phyloP scores from a whole-genome alignment of 2,113 vertebrate genomes.

The Microtus oregoni region DNA sequence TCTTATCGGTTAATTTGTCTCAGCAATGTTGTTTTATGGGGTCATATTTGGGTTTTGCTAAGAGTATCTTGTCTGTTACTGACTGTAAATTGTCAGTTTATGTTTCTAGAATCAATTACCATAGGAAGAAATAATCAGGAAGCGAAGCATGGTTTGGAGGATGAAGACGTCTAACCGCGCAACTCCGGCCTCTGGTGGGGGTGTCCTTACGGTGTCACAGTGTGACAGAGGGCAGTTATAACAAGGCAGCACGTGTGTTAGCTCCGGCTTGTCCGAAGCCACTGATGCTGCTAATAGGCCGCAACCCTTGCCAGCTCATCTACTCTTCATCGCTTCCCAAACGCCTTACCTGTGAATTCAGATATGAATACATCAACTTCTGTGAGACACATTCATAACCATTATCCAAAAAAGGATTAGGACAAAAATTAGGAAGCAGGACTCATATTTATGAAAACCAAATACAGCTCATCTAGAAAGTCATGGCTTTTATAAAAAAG shows the following conservation, averaged over 20 bases:
- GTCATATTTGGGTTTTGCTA: background rate
- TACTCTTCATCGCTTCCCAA: background rate
- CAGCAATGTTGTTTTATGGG: background rate
- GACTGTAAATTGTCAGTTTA: background rate
- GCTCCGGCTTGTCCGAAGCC: background rate
- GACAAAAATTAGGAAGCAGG: background rate
- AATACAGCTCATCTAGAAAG: background rate
- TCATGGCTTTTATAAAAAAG: background rate
- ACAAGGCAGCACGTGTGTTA: background rate
- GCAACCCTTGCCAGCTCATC: too few relatives aligned
- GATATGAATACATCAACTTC: background rate
- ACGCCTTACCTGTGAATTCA: background rate
- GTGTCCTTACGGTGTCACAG: background rate
- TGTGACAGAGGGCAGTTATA: background rate
- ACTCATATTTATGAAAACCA: constrained; percentile 1
- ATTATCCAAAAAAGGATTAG: constrained; percentile 14
- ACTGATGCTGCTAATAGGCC: too few relatives aligned
- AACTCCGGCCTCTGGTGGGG: background rate
- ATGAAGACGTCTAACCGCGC: background rate
- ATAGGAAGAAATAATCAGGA: background rate
- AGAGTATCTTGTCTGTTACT: constrained; percentile 3
- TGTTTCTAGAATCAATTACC: background rate
- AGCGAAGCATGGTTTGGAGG: background rate
- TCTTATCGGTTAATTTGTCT: background rate
- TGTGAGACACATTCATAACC: background rate